phyloP scores from a whole-genome alignment of 2,113 vertebrate species.

The Oncorhynchus mykiss region DNA sequence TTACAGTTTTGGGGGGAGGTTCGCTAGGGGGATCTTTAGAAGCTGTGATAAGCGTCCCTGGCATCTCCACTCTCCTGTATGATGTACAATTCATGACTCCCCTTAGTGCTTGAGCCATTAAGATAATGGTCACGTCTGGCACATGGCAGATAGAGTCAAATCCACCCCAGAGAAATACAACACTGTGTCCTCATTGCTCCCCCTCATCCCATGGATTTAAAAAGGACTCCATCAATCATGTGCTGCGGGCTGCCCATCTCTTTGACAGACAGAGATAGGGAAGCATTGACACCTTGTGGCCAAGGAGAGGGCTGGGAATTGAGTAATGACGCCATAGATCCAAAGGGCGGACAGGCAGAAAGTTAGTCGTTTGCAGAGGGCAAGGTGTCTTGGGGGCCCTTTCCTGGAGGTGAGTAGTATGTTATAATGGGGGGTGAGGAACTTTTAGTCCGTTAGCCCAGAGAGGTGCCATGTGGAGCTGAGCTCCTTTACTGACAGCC shows the following conservation, averaged over 20 bases:
- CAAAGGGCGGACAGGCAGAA: background rate
- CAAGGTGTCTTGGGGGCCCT: background rate
- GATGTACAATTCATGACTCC: constrained; percentile 3
- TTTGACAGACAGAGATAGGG: constrained; percentile 11
- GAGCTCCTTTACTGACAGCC: constrained; percentile 37
- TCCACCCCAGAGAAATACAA: background rate
- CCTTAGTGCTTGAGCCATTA: constrained; percentile 1
- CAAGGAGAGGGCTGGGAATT: background rate
- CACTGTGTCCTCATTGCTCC: background rate
- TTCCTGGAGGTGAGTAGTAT: background rate
- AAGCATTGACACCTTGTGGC: background rate
- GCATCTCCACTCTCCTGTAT: constrained; percentile 27
- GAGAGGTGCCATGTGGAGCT: constrained; percentile 20
- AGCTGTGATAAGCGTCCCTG: constrained; percentile 26
- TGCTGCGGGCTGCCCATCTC: constrained; percentile 10
- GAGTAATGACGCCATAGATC: background rate
- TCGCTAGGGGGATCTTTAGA: constrained; percentile 45
- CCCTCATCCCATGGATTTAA: background rate
- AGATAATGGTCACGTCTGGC: background rate
- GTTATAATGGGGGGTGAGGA: background rate
- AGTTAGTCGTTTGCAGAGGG: background rate
- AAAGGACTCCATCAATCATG: constrained; percentile 6
- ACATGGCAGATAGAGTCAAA: background rate
- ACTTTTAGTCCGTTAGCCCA: constrained; percentile 1
- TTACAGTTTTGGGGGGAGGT: background rate